A percentile compares a stretch with the other conserved stretches of the same genome.
These are phyloP conservation scores for Xiphorhynchus elegans DNA, from an alignment of 2,113 vertebrate species.

Conservation along the genomic window DNA sequence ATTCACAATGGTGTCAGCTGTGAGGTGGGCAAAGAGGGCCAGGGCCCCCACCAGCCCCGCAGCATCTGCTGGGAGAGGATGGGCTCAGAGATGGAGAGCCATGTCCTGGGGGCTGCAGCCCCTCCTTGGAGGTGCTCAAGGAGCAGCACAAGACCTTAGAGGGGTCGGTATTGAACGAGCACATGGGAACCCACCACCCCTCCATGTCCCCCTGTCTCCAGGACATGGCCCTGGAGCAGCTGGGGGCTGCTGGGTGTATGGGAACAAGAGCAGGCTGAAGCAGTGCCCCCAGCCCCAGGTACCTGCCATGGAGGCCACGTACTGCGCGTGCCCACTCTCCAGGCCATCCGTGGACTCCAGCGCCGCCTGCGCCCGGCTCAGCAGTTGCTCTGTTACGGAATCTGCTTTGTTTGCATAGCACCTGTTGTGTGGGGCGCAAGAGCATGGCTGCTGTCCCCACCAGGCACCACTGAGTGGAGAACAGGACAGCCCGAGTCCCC, in stretches of 20 bases:
- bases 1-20: conserved; percentile 87
- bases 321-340: conserved; percentile 85
- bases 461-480: rapidly evolving
- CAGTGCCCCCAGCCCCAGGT: background rate
- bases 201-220: rapidly evolving
- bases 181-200: background rate
- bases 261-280: background rate
- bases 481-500: background rate
- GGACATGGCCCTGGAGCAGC: background rate
- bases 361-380: conserved; percentile 86
- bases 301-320: conserved; percentile 85
- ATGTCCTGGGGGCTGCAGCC: background rate
- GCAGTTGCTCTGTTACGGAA: too few relatives aligned
- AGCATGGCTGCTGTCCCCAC: rapidly evolving
- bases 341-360: conserved; percentile 82
- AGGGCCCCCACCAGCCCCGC: conserved; percentile 85
- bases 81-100: background rate
- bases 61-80: conserved; percentile 74
- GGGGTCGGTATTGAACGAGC: rapidly evolving
- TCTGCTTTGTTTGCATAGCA: too few relatives aligned
- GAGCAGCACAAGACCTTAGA: background rate
- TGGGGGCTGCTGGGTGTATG: background rate
- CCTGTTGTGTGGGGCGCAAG: too few relatives aligned
- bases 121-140: rapidly evolving
- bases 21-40: conserved; percentile 89